phyloP scores from a whole-genome alignment of 2,113 vertebrate species.

The Rhea americana region DNA sequence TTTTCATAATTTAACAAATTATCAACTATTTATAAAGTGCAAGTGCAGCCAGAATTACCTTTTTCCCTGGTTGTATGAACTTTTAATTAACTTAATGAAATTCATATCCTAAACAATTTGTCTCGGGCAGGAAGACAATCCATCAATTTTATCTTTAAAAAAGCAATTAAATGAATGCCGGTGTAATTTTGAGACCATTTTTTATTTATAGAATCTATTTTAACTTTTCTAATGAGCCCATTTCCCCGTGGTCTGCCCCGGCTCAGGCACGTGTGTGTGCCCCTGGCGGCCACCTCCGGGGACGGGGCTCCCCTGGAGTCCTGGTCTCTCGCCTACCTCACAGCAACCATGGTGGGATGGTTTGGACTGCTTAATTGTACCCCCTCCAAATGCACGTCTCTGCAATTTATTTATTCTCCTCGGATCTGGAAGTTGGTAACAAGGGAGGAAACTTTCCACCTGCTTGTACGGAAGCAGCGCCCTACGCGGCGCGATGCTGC shows the following conservation, averaged over 20 bases:
- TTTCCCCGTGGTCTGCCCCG: background rate
- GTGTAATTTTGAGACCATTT: background rate
- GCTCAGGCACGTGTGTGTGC: background rate
- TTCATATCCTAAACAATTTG: background rate
- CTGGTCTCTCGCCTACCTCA: background rate
- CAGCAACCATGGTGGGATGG: fast-evolving
- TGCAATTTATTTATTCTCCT: background rate
- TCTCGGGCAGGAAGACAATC: background rate
- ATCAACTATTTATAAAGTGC: background rate
- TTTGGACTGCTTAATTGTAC: background rate
- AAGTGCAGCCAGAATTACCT: background rate
- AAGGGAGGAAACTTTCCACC: background rate
- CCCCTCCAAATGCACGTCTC: background rate
- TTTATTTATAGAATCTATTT: background rate
- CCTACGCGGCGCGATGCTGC: background rate
- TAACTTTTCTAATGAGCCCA: background rate
- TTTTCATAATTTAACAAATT: background rate
- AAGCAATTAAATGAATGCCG: background rate
- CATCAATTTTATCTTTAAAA: background rate
- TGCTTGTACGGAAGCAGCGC: background rate
- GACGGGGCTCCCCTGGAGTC: background rate
- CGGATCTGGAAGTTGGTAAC: background rate
- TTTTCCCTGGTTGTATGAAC: background rate
- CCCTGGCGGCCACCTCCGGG: background rate
- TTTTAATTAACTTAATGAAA: constrained; percentile 29